Conservation (phyloP, 2,113 vertebrate species). For the Paramisgurnus dabryanus region DNA sequence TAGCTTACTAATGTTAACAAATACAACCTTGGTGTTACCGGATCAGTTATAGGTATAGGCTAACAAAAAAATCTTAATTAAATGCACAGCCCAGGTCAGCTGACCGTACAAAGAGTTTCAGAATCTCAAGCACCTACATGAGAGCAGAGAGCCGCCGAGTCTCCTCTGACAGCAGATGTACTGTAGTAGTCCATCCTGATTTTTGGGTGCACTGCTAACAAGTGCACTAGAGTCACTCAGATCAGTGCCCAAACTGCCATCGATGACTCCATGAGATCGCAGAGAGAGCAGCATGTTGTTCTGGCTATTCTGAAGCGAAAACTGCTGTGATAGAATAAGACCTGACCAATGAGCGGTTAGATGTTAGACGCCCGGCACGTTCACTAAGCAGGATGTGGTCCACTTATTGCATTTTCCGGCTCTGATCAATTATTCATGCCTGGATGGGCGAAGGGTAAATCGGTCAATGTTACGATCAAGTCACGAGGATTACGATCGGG, state of each 20-base stretch:
- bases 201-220: slow-evolving; percentile 55
- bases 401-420: slow-evolving; percentile 70
- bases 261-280: slow-evolving; percentile 58
- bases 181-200: slow-evolving; percentile 65
- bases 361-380: slow-evolving; percentile 21
- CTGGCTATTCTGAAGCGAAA: slow-evolving; percentile 19
- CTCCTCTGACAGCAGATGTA: slow-evolving; percentile 77
- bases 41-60: background rate
- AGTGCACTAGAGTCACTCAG: slow-evolving; percentile 23
- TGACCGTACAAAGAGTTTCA: background rate
- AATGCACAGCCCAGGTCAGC: background rate
- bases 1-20: too few relatives aligned
- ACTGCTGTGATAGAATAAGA: background rate
- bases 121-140: slow-evolving; percentile 66
- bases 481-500: slow-evolving; percentile 17
- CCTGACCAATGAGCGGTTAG: background rate
- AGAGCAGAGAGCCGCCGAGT: slow-evolving; percentile 61
- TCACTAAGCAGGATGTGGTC: slow-evolving; percentile 54
- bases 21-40: background rate
- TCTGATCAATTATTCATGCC: slow-evolving; percentile 77
- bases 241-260: slow-evolving; percentile 25
- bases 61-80: background rate
- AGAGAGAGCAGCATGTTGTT: slow-evolving; percentile 62
- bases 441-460: slow-evolving; percentile 59
- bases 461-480: slow-evolving; percentile 57